Percentiles rank a stretch among this genome's conserved stretches.
Conservation (phyloP, 2,113 vertebrate genomes). For the Lophius piscatorius region DNA sequence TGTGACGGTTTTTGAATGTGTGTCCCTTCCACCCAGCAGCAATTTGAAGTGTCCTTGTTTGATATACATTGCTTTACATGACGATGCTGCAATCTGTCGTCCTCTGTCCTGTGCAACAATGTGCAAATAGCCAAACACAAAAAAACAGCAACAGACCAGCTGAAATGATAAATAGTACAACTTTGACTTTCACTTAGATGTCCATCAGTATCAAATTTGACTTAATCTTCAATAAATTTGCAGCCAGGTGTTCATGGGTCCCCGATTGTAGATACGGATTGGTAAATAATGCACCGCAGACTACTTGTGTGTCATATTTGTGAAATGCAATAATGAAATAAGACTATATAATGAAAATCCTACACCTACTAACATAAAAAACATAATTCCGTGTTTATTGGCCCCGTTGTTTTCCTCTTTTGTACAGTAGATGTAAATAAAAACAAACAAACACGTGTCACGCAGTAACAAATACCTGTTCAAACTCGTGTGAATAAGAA, state of each 20-base stretch:
- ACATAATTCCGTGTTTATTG: conserved; percentile 31
- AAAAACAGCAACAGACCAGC: conserved; percentile 7
- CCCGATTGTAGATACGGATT: neutral
- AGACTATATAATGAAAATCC: conserved; percentile 50
- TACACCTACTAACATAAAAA: conserved; percentile 56
- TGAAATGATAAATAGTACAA: conserved; percentile 1
- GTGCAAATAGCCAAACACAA: neutral
- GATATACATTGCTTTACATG: neutral
- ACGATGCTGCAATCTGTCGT: neutral
- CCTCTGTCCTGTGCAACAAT: neutral
- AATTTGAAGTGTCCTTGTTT: conserved; percentile 13
- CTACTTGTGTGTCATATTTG: neutral
- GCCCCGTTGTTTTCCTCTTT: conserved; percentile 40
- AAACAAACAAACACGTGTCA: conserved; percentile 25
- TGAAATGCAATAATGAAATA: conserved; percentile 32
- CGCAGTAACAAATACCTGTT: conserved; percentile 38
- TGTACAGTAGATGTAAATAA: conserved; percentile 72
- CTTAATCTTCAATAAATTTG: neutral
- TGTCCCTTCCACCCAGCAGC: neutral
- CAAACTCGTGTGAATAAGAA: conserved; percentile 17
- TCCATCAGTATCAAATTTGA: neutral
- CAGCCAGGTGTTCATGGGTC: neutral
- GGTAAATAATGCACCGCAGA: neutral
- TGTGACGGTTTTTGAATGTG: neutral
- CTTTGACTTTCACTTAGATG: neutral